A percentile compares a stretch with the other conserved stretches of the same genome.
phyloP scores from a whole-genome alignment of 2,888 invertebrate species.

The Notodonta dromedarius region DNA sequence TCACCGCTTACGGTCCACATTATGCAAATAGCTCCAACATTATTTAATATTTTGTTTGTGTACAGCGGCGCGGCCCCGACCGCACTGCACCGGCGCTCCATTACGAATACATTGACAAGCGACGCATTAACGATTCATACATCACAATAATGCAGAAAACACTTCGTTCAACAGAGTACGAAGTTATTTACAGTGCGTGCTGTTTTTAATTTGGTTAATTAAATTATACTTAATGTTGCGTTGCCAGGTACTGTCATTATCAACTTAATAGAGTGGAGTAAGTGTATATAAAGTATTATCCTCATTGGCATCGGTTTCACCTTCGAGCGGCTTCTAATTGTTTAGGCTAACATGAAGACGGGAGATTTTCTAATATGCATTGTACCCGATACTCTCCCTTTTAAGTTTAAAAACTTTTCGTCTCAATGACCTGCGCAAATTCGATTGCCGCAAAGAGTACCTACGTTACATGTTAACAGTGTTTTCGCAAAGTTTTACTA shows the following conservation, averaged over 20 bases:
- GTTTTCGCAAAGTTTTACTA: slow-evolving; percentile 63
- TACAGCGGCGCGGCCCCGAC: slow-evolving; percentile 48
- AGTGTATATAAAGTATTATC: neutral
- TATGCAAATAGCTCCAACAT: slow-evolving; percentile 60
- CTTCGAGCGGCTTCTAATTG: too few species aligned
- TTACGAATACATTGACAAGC: slow-evolving; percentile 68
- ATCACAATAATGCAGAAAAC: slow-evolving; percentile 59
- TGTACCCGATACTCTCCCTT: neutral
- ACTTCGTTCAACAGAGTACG: slow-evolving; percentile 47
- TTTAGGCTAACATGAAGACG: neutral
- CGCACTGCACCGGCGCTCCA: slow-evolving; percentile 53
- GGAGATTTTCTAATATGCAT: neutral
- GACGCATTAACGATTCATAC: slow-evolving; percentile 63
- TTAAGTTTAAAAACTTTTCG: slow-evolving; percentile 18
- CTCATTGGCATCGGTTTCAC: neutral
- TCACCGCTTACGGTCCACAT: slow-evolving; percentile 52
- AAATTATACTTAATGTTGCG: slow-evolving; percentile 31
- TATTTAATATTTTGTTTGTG: slow-evolving; percentile 62
- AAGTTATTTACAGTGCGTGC: slow-evolving; percentile 37
- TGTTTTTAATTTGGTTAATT: slow-evolving; percentile 38
- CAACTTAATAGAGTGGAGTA: neutral
- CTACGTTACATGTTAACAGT: slow-evolving; percentile 57
- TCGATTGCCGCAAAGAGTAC: slow-evolving; percentile 37
- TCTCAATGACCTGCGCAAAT: slow-evolving; percentile 42
- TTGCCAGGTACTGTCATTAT: slow-evolving; percentile 4